Evolutionary conservation across 2,113 vertebrate genomes (phyloP).

Genomic region (Eulemur macaco): DNA sequence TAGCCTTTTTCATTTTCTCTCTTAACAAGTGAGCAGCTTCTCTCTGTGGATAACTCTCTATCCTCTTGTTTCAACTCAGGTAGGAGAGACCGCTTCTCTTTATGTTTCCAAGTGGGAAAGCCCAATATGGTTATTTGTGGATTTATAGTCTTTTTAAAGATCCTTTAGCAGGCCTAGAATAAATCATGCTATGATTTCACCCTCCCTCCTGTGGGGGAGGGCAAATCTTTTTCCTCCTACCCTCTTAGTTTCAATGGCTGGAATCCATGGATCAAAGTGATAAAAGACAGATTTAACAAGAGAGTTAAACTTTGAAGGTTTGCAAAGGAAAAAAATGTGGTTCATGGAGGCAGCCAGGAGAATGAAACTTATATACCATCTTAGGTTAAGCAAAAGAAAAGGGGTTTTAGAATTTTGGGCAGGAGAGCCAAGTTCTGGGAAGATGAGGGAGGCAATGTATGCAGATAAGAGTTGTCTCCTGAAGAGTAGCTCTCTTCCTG

Average conservation of each 20-base stretch:
- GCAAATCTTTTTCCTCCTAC: not conserved
- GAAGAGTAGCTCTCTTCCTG: not conserved
- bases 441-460: not conserved
- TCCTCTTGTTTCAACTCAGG: not conserved
- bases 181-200: not conserved
- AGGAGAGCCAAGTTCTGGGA: not conserved
- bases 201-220: not conserved
- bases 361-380: not conserved
- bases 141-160: not conserved
- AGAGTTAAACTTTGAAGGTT: not conserved
- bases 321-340: not conserved
- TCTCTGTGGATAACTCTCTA: not conserved
- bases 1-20: conserved; percentile 5
- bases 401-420: not conserved
- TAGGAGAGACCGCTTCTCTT: not conserved
- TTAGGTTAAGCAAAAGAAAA: not conserved
- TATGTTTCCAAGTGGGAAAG: not conserved
- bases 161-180: not conserved
- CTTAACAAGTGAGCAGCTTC: not conserved
- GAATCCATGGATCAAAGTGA: not conserved
- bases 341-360: not conserved
- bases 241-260: not conserved
- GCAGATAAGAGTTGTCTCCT: not conserved
- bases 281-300: not conserved
- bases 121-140: not conserved